Percentiles rank a stretch among this genome's conserved stretches.
These are phyloP conservation scores for Thera obeliscata DNA, from an alignment of 2,888 invertebrate species.

Conservation along the genomic window DNA sequence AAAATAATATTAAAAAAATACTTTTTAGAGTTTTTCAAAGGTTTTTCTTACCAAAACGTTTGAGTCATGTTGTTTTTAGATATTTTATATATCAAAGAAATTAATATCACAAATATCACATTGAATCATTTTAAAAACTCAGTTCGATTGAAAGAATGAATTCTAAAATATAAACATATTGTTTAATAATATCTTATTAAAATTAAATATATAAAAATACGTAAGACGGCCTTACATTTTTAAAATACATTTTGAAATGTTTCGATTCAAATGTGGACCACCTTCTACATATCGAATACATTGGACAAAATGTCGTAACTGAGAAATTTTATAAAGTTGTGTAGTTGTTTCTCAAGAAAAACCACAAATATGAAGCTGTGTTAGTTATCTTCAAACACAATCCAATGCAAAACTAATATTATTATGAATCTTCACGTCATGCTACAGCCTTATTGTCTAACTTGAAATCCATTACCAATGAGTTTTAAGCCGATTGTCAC, in stretches of 20 bases:
- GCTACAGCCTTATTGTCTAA: too few relatives aligned
- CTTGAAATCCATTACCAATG: too few relatives aligned
- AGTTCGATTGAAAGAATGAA: too few relatives aligned
- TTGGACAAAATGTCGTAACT: conserved; percentile 7
- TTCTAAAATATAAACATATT: not conserved
- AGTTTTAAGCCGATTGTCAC: too few relatives aligned
- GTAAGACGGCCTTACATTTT: conserved; percentile 38
- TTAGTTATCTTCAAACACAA: too few relatives aligned
- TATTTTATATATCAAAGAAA: too few relatives aligned
- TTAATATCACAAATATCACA: not conserved
- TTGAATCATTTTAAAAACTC: not conserved
- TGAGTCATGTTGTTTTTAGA: too few relatives aligned
- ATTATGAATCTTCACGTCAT: too few relatives aligned
- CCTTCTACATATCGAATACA: conserved; percentile 27
- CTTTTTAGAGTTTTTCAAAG: not conserved
- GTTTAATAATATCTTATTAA: conserved; percentile 1
- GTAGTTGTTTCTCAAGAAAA: too few relatives aligned
- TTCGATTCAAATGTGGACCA: conserved; percentile 19
- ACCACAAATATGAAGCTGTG: too few relatives aligned
- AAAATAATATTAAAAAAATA: conserved; percentile 5
- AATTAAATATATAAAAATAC: conserved; percentile 23
- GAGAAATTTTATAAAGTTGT: not conserved
- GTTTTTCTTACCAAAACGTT: too few relatives aligned
- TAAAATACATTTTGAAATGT: conserved; percentile 13
- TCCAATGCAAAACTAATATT: too few relatives aligned